phyloP scores from a whole-genome alignment of 2,888 invertebrate genomes.

The Hipparchia semele region DNA sequence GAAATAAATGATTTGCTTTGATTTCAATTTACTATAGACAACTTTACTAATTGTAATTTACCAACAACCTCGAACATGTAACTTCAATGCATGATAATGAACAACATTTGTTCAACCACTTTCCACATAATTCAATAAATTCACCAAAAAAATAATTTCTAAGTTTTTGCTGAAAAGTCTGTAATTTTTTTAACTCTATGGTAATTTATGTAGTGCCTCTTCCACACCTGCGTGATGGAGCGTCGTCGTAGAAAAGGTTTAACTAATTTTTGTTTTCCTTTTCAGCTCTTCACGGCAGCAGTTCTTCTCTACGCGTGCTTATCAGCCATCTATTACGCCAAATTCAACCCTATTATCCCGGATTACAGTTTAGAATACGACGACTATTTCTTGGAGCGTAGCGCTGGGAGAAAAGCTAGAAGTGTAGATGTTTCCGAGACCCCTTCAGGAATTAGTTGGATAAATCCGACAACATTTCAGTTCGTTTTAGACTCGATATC shows the following conservation, averaged over 20 bases:
- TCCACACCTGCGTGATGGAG: too few relatives aligned
- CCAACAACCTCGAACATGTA: too few relatives aligned
- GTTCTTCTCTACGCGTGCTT: slow-evolving; percentile 92
- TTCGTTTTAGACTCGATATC: slow-evolving; percentile 84
- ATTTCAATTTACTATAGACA: too few relatives aligned
- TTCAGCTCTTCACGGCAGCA: slow-evolving; percentile 90
- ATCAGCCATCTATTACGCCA: slow-evolving; percentile 94
- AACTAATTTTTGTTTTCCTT: slow-evolving; percentile 43
- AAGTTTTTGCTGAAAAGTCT: too few relatives aligned
- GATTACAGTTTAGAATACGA: slow-evolving; percentile 89
- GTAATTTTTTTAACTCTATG: too few relatives aligned
- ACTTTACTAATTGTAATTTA: too few relatives aligned
- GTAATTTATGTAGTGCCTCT: too few relatives aligned
- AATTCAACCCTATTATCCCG: slow-evolving; percentile 91
- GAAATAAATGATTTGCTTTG: too few relatives aligned
- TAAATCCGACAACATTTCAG: slow-evolving; percentile 85
- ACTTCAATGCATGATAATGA: too few relatives aligned
- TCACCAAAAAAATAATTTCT: too few relatives aligned
- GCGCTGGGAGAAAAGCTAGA: slow-evolving; percentile 78
- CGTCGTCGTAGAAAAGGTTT: neutral
- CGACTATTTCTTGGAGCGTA: slow-evolving; percentile 88
- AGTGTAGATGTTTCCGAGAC: slow-evolving; percentile 66
- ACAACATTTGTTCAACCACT: too few relatives aligned
- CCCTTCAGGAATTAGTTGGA: slow-evolving; percentile 78
- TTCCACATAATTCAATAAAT: too few relatives aligned